A percentile compares a stretch with the other conserved stretches of the same genome.
Conservation (phyloP, 2,888 invertebrate genomes). For the Cephus runcator region DNA sequence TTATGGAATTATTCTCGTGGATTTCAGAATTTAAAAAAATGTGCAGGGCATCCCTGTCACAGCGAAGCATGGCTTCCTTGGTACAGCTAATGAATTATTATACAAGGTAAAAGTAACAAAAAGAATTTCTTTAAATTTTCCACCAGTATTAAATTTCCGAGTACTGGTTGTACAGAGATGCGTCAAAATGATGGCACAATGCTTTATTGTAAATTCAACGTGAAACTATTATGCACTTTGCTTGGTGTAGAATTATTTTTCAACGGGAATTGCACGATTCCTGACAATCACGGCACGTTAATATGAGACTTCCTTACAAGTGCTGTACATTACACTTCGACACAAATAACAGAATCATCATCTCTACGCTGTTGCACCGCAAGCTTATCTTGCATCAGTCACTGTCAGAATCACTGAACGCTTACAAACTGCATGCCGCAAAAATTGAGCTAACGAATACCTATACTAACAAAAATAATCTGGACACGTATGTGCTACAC, state of each 20-base stretch:
- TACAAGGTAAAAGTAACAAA: slow-evolving; percentile 45
- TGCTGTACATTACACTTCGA: not conserved
- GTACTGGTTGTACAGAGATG: not conserved
- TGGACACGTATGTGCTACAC: not conserved
- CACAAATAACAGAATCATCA: not conserved
- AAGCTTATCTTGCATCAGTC: not conserved
- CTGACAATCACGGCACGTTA: not conserved
- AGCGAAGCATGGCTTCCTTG: slow-evolving; percentile 50
- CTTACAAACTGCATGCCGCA: not conserved
- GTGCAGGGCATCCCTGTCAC: slow-evolving; percentile 44
- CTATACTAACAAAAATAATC: not conserved
- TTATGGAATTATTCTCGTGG: slow-evolving; percentile 51
- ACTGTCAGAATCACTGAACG: not conserved
- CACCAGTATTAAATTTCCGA: not conserved
- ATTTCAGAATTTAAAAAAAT: slow-evolving; percentile 50
- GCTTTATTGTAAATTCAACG: not conserved
- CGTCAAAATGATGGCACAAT: not conserved
- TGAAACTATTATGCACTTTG: not conserved
- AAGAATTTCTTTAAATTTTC: not conserved
- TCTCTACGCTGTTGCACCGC: not conserved
- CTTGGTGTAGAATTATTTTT: not conserved
- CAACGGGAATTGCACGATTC: not conserved
- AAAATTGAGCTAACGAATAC: not conserved
- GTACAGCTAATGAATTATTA: slow-evolving; percentile 57
- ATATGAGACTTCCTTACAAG: not conserved